A percentile compares a stretch with the other conserved stretches of the same genome.
These are phyloP conservation scores for Troides helena DNA, from an alignment of 2,888 invertebrate genomes.

Conservation along the genomic window DNA sequence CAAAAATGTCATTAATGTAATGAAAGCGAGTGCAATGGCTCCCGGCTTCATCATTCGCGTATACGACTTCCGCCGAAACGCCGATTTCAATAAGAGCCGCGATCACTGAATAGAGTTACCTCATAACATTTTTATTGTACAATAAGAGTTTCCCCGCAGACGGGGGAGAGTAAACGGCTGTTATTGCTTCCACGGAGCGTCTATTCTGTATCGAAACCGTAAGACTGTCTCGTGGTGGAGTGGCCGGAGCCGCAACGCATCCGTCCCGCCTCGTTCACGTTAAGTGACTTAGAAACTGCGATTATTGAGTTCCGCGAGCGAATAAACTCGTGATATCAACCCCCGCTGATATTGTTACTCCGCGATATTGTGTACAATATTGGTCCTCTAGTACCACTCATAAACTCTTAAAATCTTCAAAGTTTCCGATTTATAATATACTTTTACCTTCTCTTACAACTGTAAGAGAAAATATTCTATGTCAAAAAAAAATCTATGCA, in stretches of 20 bases:
- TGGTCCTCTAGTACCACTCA: conserved; percentile 19
- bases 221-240: conserved; percentile 22
- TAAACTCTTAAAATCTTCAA: conserved; percentile 8
- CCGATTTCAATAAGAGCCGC: conserved; percentile 74
- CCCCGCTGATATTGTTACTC: conserved; percentile 37
- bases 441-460: background rate
- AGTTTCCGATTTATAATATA: conserved; percentile 2
- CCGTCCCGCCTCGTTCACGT: conserved; percentile 42
- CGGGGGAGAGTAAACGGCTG: conserved; percentile 58
- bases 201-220: conserved; percentile 43
- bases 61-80: conserved; percentile 63
- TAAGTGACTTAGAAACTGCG: conserved; percentile 61
- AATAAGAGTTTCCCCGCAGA: conserved; percentile 65
- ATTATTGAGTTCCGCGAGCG: conserved; percentile 50
- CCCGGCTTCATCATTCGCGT: conserved; percentile 40
- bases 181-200: conserved; percentile 66
- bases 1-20: conserved; percentile 47
- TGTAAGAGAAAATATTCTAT: background rate
- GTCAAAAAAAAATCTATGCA: background rate
- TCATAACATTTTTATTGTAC: conserved; percentile 79
- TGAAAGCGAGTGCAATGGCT: conserved; percentile 52
- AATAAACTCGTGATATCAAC: conserved; percentile 37
- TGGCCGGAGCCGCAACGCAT: conserved; percentile 26
- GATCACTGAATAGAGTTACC: conserved; percentile 77
- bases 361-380: conserved; percentile 31